These are phyloP conservation scores for Trochalopteron elliotii DNA, from an alignment of 2,113 vertebrate species.

Conservation along the genomic window DNA sequence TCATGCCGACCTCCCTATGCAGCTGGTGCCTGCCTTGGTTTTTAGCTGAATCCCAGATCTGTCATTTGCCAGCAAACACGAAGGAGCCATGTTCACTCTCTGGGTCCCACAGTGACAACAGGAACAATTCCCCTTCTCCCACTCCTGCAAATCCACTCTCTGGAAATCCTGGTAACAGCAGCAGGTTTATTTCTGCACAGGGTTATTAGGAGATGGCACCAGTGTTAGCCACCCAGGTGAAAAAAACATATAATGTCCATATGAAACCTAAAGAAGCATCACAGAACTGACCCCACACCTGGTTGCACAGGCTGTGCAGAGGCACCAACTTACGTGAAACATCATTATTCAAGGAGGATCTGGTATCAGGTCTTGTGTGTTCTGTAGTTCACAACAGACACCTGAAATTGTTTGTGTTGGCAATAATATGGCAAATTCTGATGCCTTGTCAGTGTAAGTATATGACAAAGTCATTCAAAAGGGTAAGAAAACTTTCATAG, in stretches of 20 bases:
- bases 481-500: not conserved
- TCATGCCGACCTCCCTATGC: not conserved
- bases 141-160: not conserved
- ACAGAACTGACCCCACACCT: not conserved
- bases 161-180: not conserved
- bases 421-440: not conserved
- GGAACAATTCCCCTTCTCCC: not conserved
- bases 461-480: not conserved
- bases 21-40: not conserved
- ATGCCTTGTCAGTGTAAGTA: not conserved
- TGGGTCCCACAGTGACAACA: not conserved
- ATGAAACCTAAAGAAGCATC: not conserved
- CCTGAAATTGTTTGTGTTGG: not conserved
- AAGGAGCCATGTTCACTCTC: not conserved
- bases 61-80: not conserved
- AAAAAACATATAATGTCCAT: not conserved
- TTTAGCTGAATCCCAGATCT: not conserved
- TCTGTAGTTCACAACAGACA: not conserved
- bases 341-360: not conserved
- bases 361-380: not conserved
- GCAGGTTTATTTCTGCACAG: not conserved
- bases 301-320: not conserved
- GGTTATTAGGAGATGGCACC: not conserved
- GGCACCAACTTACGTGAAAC: not conserved
- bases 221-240: not conserved